Conservation (phyloP, 2,888 invertebrate species). For the Eledona agricola region DNA sequence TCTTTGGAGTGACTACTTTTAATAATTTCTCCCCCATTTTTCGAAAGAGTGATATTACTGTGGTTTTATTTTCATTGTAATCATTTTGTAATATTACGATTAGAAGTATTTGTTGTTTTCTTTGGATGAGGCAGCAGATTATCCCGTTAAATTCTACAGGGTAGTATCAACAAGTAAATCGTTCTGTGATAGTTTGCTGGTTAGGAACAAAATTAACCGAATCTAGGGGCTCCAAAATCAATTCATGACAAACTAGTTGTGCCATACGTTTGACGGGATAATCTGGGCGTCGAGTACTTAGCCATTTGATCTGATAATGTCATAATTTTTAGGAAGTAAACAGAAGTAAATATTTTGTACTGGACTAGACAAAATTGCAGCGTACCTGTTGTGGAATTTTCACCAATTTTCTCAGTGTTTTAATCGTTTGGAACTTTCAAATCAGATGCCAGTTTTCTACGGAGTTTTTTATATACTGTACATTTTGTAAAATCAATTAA, state of each 20-base stretch:
- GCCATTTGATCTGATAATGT: conserved; percentile 9
- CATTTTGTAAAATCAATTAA: conserved; percentile 30
- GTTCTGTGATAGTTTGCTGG: conserved; percentile 30
- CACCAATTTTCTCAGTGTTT: conserved; percentile 9
- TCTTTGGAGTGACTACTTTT: conserved; percentile 25
- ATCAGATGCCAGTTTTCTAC: conserved; percentile 22
- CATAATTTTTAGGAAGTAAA: conserved; percentile 8
- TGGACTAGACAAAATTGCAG: conserved; percentile 5
- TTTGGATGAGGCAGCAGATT: conserved; percentile 18
- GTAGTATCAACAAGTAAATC: conserved; percentile 13
- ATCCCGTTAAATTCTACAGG: conserved; percentile 28
- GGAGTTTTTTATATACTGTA: conserved; percentile 33
- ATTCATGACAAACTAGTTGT: conserved; percentile 31
- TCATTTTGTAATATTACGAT: conserved; percentile 12
- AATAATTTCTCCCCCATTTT: conserved; percentile 36
- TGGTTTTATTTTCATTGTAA: conserved; percentile 15
- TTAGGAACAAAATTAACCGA: conserved; percentile 7
- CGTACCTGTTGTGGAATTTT: conserved; percentile 28
- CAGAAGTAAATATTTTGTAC: conserved; percentile 1
- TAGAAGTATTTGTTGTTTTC: conserved; percentile 24
- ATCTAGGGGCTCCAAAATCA: background rate
- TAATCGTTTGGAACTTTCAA: conserved; percentile 3
- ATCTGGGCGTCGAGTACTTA: conserved; percentile 25
- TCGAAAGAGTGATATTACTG: conserved; percentile 44
- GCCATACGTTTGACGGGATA: conserved; percentile 33